phyloP scores from a whole-genome alignment of 2,888 invertebrate species.

The Gandaritis pyraliata region DNA sequence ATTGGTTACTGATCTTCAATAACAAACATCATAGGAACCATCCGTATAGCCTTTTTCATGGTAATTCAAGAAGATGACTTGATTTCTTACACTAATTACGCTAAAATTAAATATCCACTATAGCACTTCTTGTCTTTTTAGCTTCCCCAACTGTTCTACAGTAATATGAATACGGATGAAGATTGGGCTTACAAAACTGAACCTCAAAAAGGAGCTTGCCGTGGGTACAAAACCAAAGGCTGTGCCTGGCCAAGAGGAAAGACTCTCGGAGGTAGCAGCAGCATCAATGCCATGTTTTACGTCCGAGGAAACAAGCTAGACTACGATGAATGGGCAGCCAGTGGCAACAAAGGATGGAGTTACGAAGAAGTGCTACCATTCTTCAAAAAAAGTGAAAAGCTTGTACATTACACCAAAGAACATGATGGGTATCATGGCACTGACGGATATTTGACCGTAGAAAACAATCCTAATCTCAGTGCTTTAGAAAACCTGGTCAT shows the following conservation, averaged over 20 bases:
- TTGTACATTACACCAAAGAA: conserved; percentile 43
- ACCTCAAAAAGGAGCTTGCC: conserved; percentile 69
- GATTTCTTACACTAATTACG: too few relatives aligned
- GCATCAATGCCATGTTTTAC: conserved; percentile 85
- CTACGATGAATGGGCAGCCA: conserved; percentile 82
- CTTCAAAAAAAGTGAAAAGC: conserved; percentile 80
- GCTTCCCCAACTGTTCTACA: conserved; percentile 61
- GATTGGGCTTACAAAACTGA: conserved; percentile 85
- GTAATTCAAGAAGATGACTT: too few relatives aligned
- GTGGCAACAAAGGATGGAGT: conserved; percentile 83
- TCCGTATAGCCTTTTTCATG: not conserved
- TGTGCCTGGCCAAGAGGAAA: conserved; percentile 86
- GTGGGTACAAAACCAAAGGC: conserved; percentile 63
- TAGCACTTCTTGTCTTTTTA: conserved; percentile 46
- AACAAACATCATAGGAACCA: not conserved
- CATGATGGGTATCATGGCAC: conserved; percentile 59
- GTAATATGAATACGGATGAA: conserved; percentile 52
- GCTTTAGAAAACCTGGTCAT: conserved; percentile 58
- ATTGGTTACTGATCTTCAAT: conserved; percentile 1
- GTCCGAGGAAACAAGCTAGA: conserved; percentile 81
- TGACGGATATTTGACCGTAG: conserved; percentile 70
- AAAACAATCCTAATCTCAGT: conserved; percentile 50
- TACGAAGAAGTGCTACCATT: conserved; percentile 81
- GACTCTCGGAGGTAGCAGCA: conserved; percentile 84
- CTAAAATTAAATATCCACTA: too few relatives aligned